Conservation (phyloP, 2,113 vertebrate genomes). For the Neodontobutis hainanensis region DNA sequence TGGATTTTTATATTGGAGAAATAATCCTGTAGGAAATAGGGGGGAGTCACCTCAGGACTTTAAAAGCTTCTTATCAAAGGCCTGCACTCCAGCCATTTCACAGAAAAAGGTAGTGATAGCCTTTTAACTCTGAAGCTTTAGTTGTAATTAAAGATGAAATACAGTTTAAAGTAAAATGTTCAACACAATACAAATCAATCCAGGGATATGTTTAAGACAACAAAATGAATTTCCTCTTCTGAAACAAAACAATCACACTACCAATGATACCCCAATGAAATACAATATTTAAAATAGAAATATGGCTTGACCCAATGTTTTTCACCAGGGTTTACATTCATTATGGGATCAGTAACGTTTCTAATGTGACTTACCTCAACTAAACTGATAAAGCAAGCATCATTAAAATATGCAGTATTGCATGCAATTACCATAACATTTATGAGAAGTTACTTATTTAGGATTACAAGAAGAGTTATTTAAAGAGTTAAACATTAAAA, state of each 20-base stretch:
- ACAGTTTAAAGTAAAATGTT: slow-evolving; percentile 24
- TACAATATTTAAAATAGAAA: background rate
- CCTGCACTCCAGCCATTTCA: slow-evolving; percentile 63
- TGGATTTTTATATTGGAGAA: slow-evolving; percentile 77
- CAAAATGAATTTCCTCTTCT: too few relatives aligned
- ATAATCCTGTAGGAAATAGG: slow-evolving; percentile 64
- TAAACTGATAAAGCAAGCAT: slow-evolving; percentile 7
- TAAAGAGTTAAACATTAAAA: slow-evolving; percentile 28
- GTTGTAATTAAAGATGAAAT: slow-evolving; percentile 70
- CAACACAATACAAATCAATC: slow-evolving; percentile 11
- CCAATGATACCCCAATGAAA: background rate
- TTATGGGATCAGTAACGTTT: slow-evolving; percentile 1
- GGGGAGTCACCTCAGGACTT: slow-evolving; percentile 69
- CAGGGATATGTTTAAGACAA: too few relatives aligned
- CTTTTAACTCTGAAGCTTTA: slow-evolving; percentile 58
- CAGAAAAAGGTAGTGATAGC: slow-evolving; percentile 62
- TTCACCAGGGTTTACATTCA: background rate
- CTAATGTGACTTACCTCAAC: background rate
- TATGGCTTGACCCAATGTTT: background rate
- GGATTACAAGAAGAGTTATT: slow-evolving; percentile 26
- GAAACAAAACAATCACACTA: background rate
- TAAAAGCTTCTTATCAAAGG: slow-evolving; percentile 75
- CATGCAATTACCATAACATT: slow-evolving; percentile 30
- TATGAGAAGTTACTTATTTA: slow-evolving; percentile 22
- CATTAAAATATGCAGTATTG: background rate